Conservation (phyloP, 1,140 invertebrate genomes). For the Fragariocoptes setiger region DNA sequence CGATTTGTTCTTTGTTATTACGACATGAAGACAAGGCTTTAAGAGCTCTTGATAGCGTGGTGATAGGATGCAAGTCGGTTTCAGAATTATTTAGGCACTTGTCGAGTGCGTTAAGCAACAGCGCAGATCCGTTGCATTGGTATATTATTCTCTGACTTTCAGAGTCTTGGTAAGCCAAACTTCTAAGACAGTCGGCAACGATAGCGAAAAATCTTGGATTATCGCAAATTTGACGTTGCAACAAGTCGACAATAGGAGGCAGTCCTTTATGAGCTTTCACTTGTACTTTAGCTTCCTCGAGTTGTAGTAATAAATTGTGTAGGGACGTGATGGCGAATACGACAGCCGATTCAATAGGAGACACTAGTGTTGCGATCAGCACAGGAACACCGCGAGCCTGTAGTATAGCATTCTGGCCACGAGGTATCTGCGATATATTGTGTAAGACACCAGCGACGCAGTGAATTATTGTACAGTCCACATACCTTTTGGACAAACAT, state of each 20-base stretch:
- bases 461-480: constrained; percentile 84
- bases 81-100: constrained; percentile 78
- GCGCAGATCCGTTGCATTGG: constrained; percentile 74
- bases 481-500: constrained; percentile 73
- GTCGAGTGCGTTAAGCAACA: constrained; percentile 83
- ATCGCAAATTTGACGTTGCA: constrained; percentile 74
- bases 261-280: constrained; percentile 77
- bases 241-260: constrained; percentile 85
- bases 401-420: constrained; percentile 83
- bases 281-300: constrained; percentile 91
- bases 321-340: constrained; percentile 95
- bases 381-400: constrained; percentile 92
- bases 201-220: constrained; percentile 92
- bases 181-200: constrained; percentile 94
- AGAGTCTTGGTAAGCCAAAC: constrained; percentile 91
- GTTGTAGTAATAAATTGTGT: constrained; percentile 86
- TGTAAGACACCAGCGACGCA: constrained; percentile 79
- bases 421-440: constrained; percentile 83
- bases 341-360: constrained; percentile 73
- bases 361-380: constrained; percentile 73
- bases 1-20: constrained; percentile 86
- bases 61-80: too few relatives aligned
- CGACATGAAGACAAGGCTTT: constrained; percentile 77
- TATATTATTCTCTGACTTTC: constrained; percentile 92
- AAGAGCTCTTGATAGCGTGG: too few relatives aligned